Evolutionary conservation across 2,888 invertebrate genomes (phyloP), one percentile per base, ranked within the genome.

Genomic region (Caenorhabditis japonica): DNA sequence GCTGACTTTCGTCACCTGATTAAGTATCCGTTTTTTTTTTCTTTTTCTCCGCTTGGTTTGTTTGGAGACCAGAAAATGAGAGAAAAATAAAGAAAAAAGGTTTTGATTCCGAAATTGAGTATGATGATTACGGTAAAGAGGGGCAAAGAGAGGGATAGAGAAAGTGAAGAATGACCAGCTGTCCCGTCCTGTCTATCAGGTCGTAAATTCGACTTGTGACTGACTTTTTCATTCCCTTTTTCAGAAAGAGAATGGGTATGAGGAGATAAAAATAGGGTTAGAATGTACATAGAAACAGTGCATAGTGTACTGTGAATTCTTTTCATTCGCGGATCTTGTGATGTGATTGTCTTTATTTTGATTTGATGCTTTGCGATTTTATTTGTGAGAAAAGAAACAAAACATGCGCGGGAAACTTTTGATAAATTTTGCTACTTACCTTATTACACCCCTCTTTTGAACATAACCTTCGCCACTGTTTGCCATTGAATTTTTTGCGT

Each of bases 401-500:
- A 27, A 36, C 33, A 30, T 7, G 10, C 30, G 10, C 7, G 5
- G 5, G 30, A 30, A 7, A 30, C 7, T 7, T 5, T 7, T 30
- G 30, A 10, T 30, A 5, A 30, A 30, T 10, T 21, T 17, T 68
- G 39, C 38, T 53, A 52, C 23, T 27, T 47, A 83, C 85, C 80
- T 85, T 85, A 58, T 82, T 85, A 66, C 84, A 85, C 21, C 94
- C 94, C 86, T 94, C 94, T 89, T 94, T 94, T 70, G 95, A 95
- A 90, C 97, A 99, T 77, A 99, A 91, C 84, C 97, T 91, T 75
- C 97, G 91, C 99, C 97, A 99, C 89, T 99, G 99, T 90, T 99
- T 99, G 36, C 99, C 99, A 90, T 99, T 99, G 90, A 95, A 99
- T 90, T 97, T 99, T 90, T 99, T 99, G 13, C 97, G 91, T 84